Evolutionary conservation across 2,113 vertebrate genomes (phyloP).

Genomic region (Daubentonia madagascariensis): DNA sequence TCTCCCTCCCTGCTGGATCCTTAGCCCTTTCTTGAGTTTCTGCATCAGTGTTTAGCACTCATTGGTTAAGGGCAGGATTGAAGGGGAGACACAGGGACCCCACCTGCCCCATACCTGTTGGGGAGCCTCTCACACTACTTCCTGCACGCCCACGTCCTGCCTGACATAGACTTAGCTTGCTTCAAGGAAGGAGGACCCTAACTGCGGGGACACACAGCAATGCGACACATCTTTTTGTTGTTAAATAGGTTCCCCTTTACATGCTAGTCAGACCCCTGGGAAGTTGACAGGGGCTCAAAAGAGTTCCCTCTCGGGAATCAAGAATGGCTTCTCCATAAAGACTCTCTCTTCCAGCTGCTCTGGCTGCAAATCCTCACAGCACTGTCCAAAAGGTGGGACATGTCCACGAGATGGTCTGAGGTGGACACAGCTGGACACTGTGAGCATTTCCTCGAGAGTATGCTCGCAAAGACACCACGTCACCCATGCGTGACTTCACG

Average conservation of each 20-base stretch:
- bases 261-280: not conserved
- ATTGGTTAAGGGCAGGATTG: not conserved
- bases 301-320: accelerated
- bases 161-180: no score
- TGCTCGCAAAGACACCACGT: not conserved
- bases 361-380: not conserved
- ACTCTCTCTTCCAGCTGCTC: not conserved
- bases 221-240: not conserved
- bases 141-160: not conserved
- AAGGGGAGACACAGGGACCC: not conserved
- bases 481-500: not conserved
- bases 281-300: not conserved
- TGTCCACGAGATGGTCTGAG: not conserved
- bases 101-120: not conserved
- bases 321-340: not conserved
- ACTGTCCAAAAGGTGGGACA: not conserved
- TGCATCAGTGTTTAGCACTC: not conserved
- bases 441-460: accelerated
- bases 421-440: not conserved
- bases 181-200: not conserved
- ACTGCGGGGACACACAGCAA: not conserved
- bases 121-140: not conserved
- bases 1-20: not conserved
- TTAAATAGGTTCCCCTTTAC: not conserved
- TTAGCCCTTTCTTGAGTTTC: not conserved